phyloP scores from a whole-genome alignment of 2,888 invertebrate genomes.

The Phaonia tiefii region DNA sequence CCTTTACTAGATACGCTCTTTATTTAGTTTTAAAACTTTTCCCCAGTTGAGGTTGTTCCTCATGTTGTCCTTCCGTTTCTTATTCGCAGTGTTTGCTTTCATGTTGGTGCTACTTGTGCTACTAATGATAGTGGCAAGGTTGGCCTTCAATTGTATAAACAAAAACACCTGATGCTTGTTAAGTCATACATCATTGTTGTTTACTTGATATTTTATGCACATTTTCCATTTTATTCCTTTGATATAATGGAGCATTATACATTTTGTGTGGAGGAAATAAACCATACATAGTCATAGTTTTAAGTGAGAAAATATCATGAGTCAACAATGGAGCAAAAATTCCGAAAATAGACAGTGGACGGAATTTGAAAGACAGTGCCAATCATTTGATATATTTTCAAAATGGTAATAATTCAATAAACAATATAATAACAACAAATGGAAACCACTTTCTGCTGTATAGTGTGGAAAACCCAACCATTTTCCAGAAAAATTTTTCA shows the following conservation, averaged over 20 bases:
- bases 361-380: too few species aligned
- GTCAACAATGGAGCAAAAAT: too few species aligned
- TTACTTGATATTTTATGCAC: slow-evolving; percentile 9
- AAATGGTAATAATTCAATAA: too few species aligned
- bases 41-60: neutral
- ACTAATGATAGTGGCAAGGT: neutral
- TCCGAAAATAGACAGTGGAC: too few species aligned
- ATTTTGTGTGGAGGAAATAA: slow-evolving; percentile 38
- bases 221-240: neutral
- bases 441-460: too few species aligned
- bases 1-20: too few species aligned
- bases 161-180: slow-evolving; percentile 62
- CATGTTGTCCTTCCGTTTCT: neutral
- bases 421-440: too few species aligned
- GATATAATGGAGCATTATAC: too few species aligned
- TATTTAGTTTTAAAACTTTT: too few species aligned
- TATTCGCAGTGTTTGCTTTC: neutral
- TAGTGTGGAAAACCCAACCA: too few species aligned
- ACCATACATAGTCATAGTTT: slow-evolving; percentile 40
- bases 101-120: neutral
- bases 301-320: slow-evolving; percentile 16
- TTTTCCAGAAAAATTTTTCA: too few species aligned
- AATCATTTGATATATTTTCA: too few species aligned
- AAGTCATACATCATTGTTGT: slow-evolving; percentile 63
- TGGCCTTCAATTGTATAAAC: slow-evolving; percentile 50